Evolutionary conservation across 1,140 invertebrate species (phyloP).

Genomic region (Trichonephila clavipes): DNA sequence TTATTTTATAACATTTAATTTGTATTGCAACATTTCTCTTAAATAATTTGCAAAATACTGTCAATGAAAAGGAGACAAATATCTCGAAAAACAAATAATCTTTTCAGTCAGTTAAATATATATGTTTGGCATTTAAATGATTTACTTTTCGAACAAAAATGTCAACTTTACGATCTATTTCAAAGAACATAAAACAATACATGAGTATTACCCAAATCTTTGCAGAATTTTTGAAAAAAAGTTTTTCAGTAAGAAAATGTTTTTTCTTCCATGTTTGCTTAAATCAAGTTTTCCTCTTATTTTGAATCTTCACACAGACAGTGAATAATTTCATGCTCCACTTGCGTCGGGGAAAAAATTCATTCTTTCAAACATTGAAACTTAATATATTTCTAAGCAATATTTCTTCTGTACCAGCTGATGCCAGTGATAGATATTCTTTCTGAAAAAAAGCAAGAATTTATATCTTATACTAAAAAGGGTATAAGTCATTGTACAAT

Average conservation of each 20-base stretch:
- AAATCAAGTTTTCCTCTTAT: background rate
- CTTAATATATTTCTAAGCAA: conserved; percentile 24
- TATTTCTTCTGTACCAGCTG: conserved; percentile 32
- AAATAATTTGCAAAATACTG: too few relatives aligned
- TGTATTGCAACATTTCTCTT: too few relatives aligned
- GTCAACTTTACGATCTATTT: background rate
- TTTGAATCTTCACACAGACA: background rate
- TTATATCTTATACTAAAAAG: background rate
- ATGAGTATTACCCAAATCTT: background rate
- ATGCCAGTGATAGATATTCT: background rate
- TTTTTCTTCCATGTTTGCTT: background rate
- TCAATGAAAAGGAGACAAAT: too few relatives aligned
- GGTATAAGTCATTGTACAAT: background rate
- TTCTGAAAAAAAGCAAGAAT: background rate
- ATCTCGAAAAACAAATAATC: too few relatives aligned
- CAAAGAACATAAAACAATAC: background rate
- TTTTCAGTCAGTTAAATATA: too few relatives aligned
- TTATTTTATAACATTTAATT: too few relatives aligned
- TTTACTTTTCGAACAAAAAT: background rate
- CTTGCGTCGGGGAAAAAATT: background rate
- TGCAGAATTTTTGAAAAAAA: background rate
- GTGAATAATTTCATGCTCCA: background rate
- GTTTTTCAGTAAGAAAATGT: background rate
- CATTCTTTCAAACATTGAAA: background rate
- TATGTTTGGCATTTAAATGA: background rate